Evolutionary conservation across 2,797 vertebrate genomes (phyloP).

Genomic region (Urophycis tenuis): DNA sequence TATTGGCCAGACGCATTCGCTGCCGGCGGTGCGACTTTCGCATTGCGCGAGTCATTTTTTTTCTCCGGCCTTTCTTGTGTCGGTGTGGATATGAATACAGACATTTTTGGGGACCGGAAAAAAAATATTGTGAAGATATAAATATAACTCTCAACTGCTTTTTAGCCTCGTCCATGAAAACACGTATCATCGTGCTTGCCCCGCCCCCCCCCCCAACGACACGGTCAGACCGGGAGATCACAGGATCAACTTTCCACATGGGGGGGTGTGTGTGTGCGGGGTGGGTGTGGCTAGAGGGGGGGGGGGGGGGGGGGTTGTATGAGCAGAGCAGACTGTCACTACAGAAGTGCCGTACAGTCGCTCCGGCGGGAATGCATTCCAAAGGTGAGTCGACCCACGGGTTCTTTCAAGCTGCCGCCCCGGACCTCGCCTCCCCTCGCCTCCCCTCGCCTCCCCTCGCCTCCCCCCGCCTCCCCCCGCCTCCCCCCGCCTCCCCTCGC

Average conservation of each 20-base stretch:
- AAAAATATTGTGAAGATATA: background rate
- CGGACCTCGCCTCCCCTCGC: conserved; percentile 32
- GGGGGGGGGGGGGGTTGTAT: background rate
- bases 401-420: conserved; percentile 42
- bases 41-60: background rate
- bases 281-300: background rate
- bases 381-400: conserved; percentile 24
- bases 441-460: background rate
- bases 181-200: background rate
- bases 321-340: conserved; percentile 13
- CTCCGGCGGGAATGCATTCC: conserved; percentile 18
- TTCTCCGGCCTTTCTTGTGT: background rate
- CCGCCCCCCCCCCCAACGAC: no score
- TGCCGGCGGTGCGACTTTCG: background rate
- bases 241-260: background rate
- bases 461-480: no score
- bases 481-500: no score
- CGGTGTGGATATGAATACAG: background rate
- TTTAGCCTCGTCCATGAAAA: background rate
- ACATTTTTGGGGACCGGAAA: background rate
- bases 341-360: conserved; percentile 34
- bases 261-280: background rate
- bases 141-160: background rate
- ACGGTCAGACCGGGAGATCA: background rate
- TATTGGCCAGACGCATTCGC: background rate